These are phyloP conservation scores for Saturnia japonica DNA, from an alignment of 2,888 invertebrate genomes.

Conservation along the genomic window DNA sequence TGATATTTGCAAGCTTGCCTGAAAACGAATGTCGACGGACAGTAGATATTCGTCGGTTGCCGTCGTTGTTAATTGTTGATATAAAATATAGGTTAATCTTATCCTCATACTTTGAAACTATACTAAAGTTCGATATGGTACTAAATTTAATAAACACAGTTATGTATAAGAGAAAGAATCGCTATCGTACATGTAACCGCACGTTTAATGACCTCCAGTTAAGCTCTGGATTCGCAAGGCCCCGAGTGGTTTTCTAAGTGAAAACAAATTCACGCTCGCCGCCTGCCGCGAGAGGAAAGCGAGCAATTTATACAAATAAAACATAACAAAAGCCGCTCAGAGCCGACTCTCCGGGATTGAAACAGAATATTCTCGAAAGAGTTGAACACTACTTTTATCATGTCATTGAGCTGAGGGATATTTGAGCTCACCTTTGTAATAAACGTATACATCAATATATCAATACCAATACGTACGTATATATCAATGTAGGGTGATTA, in stretches of 20 bases:
- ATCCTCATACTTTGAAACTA: not conserved
- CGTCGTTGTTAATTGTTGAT: too few relatives aligned
- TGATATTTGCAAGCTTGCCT: too few relatives aligned
- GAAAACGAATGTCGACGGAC: too few relatives aligned
- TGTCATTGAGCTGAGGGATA: conserved; percentile 9
- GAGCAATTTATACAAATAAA: conserved; percentile 59
- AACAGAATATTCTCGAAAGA: conserved; percentile 26
- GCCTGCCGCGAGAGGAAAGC: conserved; percentile 43
- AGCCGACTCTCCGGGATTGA: conserved; percentile 5
- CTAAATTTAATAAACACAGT: not conserved
- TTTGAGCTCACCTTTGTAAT: not conserved
- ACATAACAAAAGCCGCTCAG: conserved; percentile 19
- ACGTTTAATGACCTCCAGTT: conserved; percentile 29
- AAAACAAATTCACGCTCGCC: conserved; percentile 57
- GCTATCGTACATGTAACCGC: conserved; percentile 24
- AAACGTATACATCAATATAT: too few relatives aligned
- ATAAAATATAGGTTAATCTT: too few relatives aligned
- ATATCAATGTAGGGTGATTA: too few relatives aligned
- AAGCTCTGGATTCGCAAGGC: conserved; percentile 40
- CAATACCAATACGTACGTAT: too few relatives aligned
- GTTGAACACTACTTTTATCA: conserved; percentile 19
- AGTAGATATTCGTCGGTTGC: too few relatives aligned
- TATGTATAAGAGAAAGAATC: not conserved
- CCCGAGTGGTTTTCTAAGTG: conserved; percentile 58
- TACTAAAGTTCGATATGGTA: not conserved